These are phyloP conservation scores for Lasioglossum oenotherae DNA, from an alignment of 2,888 invertebrate species.

Conservation along the genomic window DNA sequence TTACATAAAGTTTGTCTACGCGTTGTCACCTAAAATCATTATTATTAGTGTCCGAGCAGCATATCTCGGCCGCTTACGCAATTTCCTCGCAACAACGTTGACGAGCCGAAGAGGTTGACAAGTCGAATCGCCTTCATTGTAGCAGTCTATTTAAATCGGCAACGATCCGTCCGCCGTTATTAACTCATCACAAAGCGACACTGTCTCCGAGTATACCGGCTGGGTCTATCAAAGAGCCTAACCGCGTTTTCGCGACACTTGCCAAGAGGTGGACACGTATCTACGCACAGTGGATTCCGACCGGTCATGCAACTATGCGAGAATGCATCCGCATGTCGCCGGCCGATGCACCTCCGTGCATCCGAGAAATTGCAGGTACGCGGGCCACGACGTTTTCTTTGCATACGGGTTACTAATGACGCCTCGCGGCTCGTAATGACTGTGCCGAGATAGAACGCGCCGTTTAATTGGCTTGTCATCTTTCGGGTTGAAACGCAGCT, in stretches of 20 bases:
- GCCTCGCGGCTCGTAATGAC: conserved; percentile 11
- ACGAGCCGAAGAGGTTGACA: not conserved
- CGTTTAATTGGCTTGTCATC: conserved; percentile 62
- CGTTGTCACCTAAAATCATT: not conserved
- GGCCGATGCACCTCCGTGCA: conserved; percentile 17
- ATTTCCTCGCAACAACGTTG: not conserved
- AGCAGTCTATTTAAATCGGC: not conserved
- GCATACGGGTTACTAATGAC: conserved; percentile 11
- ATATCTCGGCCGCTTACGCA: not conserved
- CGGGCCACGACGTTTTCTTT: conserved; percentile 24
- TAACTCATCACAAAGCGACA: conserved; percentile 4
- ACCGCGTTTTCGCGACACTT: not conserved
- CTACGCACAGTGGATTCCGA: not conserved
- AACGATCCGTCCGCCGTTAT: not conserved
- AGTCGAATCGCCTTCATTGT: not conserved
- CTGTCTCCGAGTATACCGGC: not conserved
- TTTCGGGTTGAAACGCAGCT: conserved; percentile 42
- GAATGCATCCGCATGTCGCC: conserved; percentile 9
- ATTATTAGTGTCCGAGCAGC: not conserved
- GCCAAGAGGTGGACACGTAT: conserved; percentile 11
- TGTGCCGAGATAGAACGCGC: conserved; percentile 23
- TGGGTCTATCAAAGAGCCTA: not conserved
- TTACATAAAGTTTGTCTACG: no score
- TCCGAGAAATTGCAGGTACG: conserved; percentile 17
- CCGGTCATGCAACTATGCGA: conserved; percentile 29